Evolutionary conservation across 2,888 invertebrate genomes (phyloP).

Genomic region (Eubasilissa splendida): DNA sequence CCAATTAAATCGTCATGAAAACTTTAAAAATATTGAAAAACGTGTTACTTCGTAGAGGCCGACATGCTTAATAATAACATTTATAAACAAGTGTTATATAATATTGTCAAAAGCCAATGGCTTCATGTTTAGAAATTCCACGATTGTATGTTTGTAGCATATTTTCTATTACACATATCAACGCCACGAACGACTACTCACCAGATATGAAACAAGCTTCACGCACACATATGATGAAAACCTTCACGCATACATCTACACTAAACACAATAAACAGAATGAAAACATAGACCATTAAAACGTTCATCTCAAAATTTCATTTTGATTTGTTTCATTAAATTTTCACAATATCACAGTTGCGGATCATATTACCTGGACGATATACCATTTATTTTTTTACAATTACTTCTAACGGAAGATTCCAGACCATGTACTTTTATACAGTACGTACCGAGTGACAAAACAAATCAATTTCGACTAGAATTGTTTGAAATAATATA

Average conservation of each 20-base stretch:
- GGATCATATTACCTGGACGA: conserved; percentile 58
- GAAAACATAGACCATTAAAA: conserved; percentile 33
- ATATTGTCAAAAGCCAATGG: conserved; percentile 45
- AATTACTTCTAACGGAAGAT: conserved; percentile 55
- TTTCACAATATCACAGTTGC: conserved; percentile 66
- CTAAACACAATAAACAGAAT: conserved; percentile 30
- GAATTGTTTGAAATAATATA: conserved; percentile 47
- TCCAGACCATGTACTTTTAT: conserved; percentile 34
- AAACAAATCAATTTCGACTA: conserved; percentile 56
- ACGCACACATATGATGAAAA: conserved; percentile 28
- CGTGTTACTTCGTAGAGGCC: conserved; percentile 1
- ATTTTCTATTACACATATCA: background rate
- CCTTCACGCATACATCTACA: conserved; percentile 36
- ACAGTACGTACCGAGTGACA: conserved; percentile 36
- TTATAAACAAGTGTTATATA: conserved; percentile 25
- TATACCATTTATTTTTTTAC: conserved; percentile 52
- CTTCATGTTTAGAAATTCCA: background rate
- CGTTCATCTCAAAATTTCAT: conserved; percentile 63
- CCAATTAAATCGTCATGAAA: too few species aligned
- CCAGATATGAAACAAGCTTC: background rate
- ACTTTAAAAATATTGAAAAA: too few species aligned
- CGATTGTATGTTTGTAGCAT: background rate
- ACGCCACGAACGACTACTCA: conserved; percentile 2
- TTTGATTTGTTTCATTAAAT: conserved; percentile 61
- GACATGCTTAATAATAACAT: conserved; percentile 16